These are phyloP conservation scores for Hydractinia echinata DNA, from an alignment of 30 jellyfish, hydroid and myxozoan species.

Conservation along the genomic window DNA sequence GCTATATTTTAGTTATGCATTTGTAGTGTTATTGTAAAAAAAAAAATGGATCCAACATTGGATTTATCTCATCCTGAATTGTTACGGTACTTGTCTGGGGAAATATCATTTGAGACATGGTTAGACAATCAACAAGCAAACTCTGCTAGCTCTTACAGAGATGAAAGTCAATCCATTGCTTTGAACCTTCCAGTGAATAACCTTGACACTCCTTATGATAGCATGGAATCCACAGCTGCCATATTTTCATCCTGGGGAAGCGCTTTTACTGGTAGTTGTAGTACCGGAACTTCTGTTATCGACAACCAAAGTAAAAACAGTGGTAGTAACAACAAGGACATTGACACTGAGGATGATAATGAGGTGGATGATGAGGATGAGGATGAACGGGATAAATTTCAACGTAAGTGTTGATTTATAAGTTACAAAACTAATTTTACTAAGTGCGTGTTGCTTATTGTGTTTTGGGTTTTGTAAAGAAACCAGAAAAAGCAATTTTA, in stretches of 20 bases:
- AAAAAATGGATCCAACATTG: not conserved
- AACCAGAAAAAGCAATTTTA: too few species aligned
- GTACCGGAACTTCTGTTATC: too few species aligned
- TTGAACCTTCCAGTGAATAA: not conserved
- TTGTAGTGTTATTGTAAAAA: not conserved
- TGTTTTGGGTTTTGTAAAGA: too few species aligned
- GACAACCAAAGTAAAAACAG: too few species aligned
- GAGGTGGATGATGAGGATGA: too few species aligned
- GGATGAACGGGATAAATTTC: too few species aligned
- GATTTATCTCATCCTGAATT: slow-evolving; percentile 24
- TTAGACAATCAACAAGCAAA: not conserved
- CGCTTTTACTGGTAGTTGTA: slow-evolving; percentile 7
- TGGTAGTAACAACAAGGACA: too few species aligned
- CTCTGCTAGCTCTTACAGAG: not conserved
- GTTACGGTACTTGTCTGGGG: slow-evolving; percentile 33
- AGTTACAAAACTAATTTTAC: too few species aligned
- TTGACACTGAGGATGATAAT: too few species aligned
- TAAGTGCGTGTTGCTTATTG: too few species aligned
- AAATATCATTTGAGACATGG: slow-evolving; percentile 38
- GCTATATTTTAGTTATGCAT: too few species aligned
- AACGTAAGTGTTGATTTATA: too few species aligned
- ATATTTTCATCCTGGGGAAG: slow-evolving; percentile 36
- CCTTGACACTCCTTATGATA: not conserved
- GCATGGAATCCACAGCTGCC: not conserved
- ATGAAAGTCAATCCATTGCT: slow-evolving; percentile 7